Evolutionary conservation across 2,888 invertebrate genomes (phyloP).

Genomic region (Euplagia quadripunctaria): DNA sequence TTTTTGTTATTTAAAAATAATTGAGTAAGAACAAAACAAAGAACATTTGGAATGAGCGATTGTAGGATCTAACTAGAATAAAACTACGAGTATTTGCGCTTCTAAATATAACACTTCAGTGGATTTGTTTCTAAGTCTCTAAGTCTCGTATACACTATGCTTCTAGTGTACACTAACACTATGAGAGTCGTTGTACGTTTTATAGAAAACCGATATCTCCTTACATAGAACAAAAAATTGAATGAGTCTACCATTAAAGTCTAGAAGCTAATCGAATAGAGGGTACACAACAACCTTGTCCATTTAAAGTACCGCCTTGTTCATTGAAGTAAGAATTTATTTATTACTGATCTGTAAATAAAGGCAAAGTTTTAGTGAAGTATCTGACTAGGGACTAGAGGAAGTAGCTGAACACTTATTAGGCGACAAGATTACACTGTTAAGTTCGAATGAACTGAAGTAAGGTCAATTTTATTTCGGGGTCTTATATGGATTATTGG

Average conservation of each 20-base stretch:
- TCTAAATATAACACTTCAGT: background rate
- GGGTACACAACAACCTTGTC: constrained; percentile 14
- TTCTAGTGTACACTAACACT: no score
- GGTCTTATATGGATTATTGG: background rate
- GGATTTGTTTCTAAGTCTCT: no score
- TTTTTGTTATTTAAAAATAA: no score
- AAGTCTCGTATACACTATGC: background rate
- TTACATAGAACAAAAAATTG: constrained; percentile 27
- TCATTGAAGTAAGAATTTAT: constrained; percentile 4
- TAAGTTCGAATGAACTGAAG: background rate
- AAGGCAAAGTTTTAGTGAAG: background rate
- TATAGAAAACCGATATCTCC: constrained; percentile 41
- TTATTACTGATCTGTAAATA: constrained; percentile 2
- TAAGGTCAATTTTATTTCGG: background rate
- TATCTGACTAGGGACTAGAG: constrained; percentile 2
- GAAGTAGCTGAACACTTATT: background rate
- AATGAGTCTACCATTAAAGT: constrained; percentile 22
- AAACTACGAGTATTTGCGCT: no score
- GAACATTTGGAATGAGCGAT: no score
- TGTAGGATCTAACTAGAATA: no score
- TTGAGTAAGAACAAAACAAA: no score
- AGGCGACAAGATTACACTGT: background rate
- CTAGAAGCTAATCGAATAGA: constrained; percentile 31
- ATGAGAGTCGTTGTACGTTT: constrained; percentile 24
- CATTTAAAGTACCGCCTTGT: background rate